Base-by-base conservation (phyloP, 2,113 vertebrate species). In the Myiagra hebetior region DNA sequence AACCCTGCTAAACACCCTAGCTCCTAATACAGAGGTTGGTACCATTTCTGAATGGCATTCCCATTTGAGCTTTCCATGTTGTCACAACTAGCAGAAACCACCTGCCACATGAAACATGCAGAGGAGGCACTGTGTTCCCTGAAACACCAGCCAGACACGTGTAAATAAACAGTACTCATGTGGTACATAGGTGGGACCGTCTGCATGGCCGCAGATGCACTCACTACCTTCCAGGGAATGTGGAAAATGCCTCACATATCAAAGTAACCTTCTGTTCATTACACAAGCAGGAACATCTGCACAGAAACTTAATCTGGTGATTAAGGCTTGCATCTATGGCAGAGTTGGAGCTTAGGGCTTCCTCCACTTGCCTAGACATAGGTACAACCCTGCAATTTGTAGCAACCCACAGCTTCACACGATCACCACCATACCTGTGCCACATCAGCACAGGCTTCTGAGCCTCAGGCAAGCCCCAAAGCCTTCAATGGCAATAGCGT, bases 371-470 rank as follows among this genome's bases (percentile, higher is more conserved):
- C 35, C 37, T 8, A 56, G 13, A 42, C 1, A 3, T 0, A 46
- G 65, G 59, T 50, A 49, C 21, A 79, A 28, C 8, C 35, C 35
- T 15, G n/a, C 0, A 0, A 63, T 20, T 3, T 39, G 44, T 4
- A 56, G 57, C 26, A 76, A 44, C 26, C 13, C 35, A 37, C 6
- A 75, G 50, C 50, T 53, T 49, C 28, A 18, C 31, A 44, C 17
- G 6, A 11, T 37, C 50, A 53, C 35, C 2, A 3, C 11, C 13
- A 16, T 0, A 10, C 31, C 57, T 37, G 22, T 0, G 2, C 13
- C 33, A n/a, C 1, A 84, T 33, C 7, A 46, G 24, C 68, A 64
- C 31, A 1, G 0, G n/a, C 33, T 87, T 22, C 63, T 10, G 41
- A 79, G 41, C 35, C 17, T 52, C 21, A 49, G 27, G 23, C 35